phyloP scores from a whole-genome alignment of 1,140 invertebrate genomes.

The Aphaenogaster ashmeadi region DNA sequence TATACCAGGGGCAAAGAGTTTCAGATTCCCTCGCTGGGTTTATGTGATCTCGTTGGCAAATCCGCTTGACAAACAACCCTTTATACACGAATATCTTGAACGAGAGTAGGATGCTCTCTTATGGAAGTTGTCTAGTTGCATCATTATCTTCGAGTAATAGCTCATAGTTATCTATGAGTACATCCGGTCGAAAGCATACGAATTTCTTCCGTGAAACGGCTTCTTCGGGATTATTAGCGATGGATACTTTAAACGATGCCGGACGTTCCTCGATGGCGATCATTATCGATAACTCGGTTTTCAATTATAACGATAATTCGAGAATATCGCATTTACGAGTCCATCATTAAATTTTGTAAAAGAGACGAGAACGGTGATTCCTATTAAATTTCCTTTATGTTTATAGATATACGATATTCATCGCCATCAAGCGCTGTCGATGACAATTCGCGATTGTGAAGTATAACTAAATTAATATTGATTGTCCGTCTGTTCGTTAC shows the following conservation, averaged over 20 bases:
- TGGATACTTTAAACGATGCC: slow-evolving; percentile 15
- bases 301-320: slow-evolving; percentile 32
- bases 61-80: slow-evolving; percentile 63
- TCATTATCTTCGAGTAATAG: slow-evolving; percentile 55
- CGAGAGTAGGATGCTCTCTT: not conserved
- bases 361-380: not conserved
- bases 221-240: slow-evolving; percentile 6
- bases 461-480: slow-evolving; percentile 23
- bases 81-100: slow-evolving; percentile 44
- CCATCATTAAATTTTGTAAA: not conserved
- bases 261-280: not conserved
- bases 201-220: not conserved
- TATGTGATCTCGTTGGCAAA: slow-evolving; percentile 59
- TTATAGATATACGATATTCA: not conserved
- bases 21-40: slow-evolving; percentile 47
- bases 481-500: slow-evolving; percentile 6
- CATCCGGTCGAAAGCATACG: not conserved
- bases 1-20: slow-evolving; percentile 21
- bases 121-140: slow-evolving; percentile 25
- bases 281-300: slow-evolving; percentile 22
- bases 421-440: slow-evolving; percentile 3
- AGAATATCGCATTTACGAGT: slow-evolving; percentile 20
- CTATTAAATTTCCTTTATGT: slow-evolving; percentile 18
- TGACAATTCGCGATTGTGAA: slow-evolving; percentile 9
- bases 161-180: slow-evolving; percentile 39